These are phyloP conservation scores for Trichogramma evanescens DNA, from an alignment of 2,888 invertebrate species.

Conservation along the genomic window DNA sequence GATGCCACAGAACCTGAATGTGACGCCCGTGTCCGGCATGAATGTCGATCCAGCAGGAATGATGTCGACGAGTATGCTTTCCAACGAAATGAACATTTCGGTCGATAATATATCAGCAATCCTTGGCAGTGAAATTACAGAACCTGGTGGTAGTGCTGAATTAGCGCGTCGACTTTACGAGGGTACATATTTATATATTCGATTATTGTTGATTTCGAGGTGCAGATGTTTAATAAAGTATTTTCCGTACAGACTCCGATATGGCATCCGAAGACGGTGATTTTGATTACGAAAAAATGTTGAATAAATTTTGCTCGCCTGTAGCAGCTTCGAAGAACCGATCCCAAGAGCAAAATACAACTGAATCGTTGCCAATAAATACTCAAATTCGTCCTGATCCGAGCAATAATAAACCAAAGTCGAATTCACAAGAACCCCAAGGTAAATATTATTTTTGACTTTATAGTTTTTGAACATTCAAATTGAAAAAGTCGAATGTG, in stretches of 20 bases:
- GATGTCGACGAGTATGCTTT: slow-evolving; percentile 3
- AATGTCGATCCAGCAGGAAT: not conserved
- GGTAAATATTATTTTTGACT: too few relatives aligned
- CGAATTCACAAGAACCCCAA: not conserved
- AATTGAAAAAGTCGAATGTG: too few relatives aligned
- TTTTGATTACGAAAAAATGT: slow-evolving; percentile 12
- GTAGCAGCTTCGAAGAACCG: not conserved
- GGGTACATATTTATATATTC: not conserved
- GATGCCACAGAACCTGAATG: not conserved
- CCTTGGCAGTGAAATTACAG: slow-evolving; percentile 21
- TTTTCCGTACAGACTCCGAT: slow-evolving; percentile 13
- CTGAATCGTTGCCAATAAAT: not conserved
- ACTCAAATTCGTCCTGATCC: not conserved
- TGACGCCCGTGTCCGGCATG: not conserved
- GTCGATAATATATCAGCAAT: slow-evolving; percentile 16
- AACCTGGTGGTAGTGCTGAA: slow-evolving; percentile 14
- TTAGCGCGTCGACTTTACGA: slow-evolving; percentile 12
- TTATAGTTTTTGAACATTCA: too few relatives aligned
- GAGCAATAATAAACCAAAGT: not conserved
- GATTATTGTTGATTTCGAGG: not conserved
- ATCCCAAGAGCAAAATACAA: not conserved
- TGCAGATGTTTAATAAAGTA: not conserved
- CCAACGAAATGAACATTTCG: not conserved
- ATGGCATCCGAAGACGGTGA: slow-evolving; percentile 11
- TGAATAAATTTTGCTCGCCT: slow-evolving; percentile 9